A percentile compares a stretch with the other conserved stretches of the same genome.
phyloP scores from a whole-genome alignment of 2,113 vertebrate species.

The Cynocephalus volans region DNA sequence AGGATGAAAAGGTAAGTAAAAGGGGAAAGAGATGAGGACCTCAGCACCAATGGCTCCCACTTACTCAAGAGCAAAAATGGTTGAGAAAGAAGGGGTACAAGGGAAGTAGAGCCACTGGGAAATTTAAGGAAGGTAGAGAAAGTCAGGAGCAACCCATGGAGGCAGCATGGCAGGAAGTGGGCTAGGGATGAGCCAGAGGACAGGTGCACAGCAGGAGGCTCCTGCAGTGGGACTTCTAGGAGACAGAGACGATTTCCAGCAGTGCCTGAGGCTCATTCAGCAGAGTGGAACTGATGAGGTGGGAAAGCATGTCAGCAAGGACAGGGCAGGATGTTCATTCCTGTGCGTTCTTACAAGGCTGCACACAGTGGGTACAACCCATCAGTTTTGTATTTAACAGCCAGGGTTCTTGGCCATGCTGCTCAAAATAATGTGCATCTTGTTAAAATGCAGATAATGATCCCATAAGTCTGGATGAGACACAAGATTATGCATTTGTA shows the following conservation, averaged over 20 bases:
- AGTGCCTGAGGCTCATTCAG: too few relatives aligned
- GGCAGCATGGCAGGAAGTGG: rapidly evolving
- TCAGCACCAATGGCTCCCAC: background rate
- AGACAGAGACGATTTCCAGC: background rate
- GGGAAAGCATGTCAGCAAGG: background rate
- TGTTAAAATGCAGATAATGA: background rate
- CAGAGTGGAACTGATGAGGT: background rate
- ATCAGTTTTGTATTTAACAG: background rate
- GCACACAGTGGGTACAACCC: rapidly evolving
- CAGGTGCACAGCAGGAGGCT: background rate
- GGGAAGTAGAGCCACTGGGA: background rate
- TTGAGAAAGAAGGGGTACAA: background rate
- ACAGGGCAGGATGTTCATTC: background rate
- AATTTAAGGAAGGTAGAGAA: too few relatives aligned
- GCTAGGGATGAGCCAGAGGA: background rate
- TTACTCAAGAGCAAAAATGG: rapidly evolving
- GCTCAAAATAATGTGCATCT: background rate
- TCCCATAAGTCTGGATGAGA: background rate
- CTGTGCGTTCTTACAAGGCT: background rate
- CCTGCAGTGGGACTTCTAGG: background rate
- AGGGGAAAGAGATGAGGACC: background rate
- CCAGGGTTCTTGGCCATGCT: background rate
- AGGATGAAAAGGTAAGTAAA: background rate
- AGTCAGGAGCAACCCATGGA: background rate
- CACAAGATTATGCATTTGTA: background rate